Evolutionary conservation across 2,797 vertebrate genomes (phyloP).

Genomic region (Eutrigla gurnardus): DNA sequence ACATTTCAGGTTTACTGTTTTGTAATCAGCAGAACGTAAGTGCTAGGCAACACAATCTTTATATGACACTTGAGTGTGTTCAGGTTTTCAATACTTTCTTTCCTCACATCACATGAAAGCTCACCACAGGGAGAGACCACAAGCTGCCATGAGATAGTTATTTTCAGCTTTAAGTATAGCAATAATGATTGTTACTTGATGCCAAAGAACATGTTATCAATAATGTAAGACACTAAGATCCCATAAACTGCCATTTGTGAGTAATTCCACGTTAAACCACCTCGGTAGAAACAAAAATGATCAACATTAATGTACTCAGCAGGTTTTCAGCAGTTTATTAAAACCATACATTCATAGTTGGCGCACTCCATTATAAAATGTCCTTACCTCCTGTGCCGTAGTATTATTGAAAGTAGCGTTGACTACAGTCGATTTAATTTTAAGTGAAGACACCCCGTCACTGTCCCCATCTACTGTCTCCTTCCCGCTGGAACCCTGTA

Average conservation of each 20-base stretch:
- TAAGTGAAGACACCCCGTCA: constrained; percentile 46
- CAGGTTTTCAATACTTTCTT: not conserved
- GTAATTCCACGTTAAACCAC: not conserved
- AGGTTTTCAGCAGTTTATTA: not conserved
- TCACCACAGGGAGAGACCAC: not conserved
- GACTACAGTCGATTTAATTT: constrained; percentile 48
- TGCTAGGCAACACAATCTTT: not conserved
- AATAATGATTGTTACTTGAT: not conserved
- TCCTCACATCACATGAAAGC: not conserved
- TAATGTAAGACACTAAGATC: not conserved
- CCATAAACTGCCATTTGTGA: not conserved
- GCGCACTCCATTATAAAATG: not conserved
- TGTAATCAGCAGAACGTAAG: not conserved
- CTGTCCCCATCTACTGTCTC: constrained; percentile 21
- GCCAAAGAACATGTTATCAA: not conserved
- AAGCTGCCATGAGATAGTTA: not conserved
- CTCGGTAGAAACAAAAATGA: not conserved
- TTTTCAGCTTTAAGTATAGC: not conserved
- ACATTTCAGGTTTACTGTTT: not conserved
- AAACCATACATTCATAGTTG: not conserved
- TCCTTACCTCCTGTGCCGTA: constrained; percentile 68
- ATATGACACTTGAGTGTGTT: not conserved
- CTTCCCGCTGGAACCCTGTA: constrained; percentile 36
- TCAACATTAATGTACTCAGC: not conserved
- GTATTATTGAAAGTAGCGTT: constrained; percentile 68